phyloP scores from a whole-genome alignment of 2,113 vertebrate genomes.

The Lepus americanus region DNA sequence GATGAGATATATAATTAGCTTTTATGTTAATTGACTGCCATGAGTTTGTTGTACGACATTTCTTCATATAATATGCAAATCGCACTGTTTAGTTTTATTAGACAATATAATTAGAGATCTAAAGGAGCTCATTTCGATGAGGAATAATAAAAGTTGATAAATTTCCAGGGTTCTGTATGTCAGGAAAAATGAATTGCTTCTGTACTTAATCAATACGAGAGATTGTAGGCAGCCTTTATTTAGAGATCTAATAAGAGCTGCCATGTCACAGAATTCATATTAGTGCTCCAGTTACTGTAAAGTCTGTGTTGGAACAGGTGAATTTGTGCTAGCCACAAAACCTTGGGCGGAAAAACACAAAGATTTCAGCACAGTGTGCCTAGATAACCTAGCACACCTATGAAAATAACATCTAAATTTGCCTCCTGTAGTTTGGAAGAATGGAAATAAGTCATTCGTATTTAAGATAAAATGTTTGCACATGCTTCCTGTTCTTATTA shows the following conservation, averaged over 20 bases:
- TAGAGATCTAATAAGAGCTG: background rate
- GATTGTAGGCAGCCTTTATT: constrained; percentile 62
- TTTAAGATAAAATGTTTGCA: constrained; percentile 50
- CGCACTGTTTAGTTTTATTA: constrained; percentile 90
- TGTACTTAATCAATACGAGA: constrained; percentile 81
- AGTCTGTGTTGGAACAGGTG: constrained; percentile 47
- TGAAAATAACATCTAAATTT: background rate
- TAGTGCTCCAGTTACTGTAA: constrained; percentile 15
- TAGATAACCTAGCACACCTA: background rate
- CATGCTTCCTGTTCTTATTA: constrained; percentile 3
- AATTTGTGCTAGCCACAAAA: constrained; percentile 24
- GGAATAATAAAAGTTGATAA: constrained; percentile 84
- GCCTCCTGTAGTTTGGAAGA: background rate
- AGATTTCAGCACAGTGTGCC: background rate
- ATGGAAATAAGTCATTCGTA: background rate
- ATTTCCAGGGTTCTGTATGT: constrained; percentile 82
- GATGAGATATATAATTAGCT: constrained; percentile 93
- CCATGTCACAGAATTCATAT: constrained; percentile 66
- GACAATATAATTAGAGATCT: constrained; percentile 90
- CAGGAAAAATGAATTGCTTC: constrained; percentile 75
- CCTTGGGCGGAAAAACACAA: background rate
- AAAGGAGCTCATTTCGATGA: constrained; percentile 87
- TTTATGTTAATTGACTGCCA: constrained; percentile 92
- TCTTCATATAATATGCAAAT: constrained; percentile 93
- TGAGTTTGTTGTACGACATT: constrained; percentile 90